phyloP scores from a whole-genome alignment of 2,888 invertebrate species.

The Phorcus lineatus region DNA sequence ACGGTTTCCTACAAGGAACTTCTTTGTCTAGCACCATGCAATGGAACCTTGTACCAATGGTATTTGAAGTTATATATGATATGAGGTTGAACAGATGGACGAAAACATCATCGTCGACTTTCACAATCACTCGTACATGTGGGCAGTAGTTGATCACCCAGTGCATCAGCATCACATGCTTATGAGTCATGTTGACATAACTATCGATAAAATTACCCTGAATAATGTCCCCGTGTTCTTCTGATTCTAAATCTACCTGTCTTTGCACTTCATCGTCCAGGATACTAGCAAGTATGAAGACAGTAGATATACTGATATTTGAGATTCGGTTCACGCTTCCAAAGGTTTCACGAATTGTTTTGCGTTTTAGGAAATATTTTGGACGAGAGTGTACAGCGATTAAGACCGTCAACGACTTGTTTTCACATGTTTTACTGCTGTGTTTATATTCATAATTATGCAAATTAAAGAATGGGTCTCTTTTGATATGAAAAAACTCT shows the following conservation, averaged over 20 bases:
- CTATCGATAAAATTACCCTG: slow-evolving; percentile 68
- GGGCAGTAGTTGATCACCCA: slow-evolving; percentile 69
- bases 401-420: slow-evolving; percentile 32
- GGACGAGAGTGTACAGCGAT: slow-evolving; percentile 49
- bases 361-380: slow-evolving; percentile 37
- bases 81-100: slow-evolving; percentile 79
- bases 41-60: slow-evolving; percentile 26
- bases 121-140: slow-evolving; percentile 68
- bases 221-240: slow-evolving; percentile 48
- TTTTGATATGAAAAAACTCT: neutral
- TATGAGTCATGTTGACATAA: slow-evolving; percentile 72
- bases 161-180: slow-evolving; percentile 65
- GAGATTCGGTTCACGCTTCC: slow-evolving; percentile 37
- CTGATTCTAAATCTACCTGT: slow-evolving; percentile 38
- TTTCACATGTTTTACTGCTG: slow-evolving; percentile 28
- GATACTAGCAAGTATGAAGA: slow-evolving; percentile 45
- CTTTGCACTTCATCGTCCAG: slow-evolving; percentile 27
- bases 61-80: slow-evolving; percentile 39
- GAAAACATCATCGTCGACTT: slow-evolving; percentile 73
- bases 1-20: slow-evolving; percentile 39
- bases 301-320: slow-evolving; percentile 33
- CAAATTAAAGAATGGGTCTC: neutral
- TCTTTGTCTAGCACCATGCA: slow-evolving; percentile 44
- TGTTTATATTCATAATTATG: neutral
- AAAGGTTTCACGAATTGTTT: slow-evolving; percentile 52